Percentiles rank a stretch among this genome's conserved stretches.
Evolutionary conservation across 2,888 invertebrate species (phyloP).

Genomic region (Acleris literana): DNA sequence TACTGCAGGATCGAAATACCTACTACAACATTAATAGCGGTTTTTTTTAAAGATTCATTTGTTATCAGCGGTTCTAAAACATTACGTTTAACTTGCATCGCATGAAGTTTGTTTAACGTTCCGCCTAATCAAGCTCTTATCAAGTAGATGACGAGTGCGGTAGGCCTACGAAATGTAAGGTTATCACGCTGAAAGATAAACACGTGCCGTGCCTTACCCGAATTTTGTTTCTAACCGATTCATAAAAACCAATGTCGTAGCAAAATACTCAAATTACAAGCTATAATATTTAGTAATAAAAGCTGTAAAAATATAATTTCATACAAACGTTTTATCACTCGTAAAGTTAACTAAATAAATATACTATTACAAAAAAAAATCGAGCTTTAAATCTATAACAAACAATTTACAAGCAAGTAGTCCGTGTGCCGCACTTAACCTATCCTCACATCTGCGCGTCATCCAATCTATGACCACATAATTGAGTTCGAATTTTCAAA

Average conservation of each 20-base stretch:
- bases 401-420: constrained; percentile 15
- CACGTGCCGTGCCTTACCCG: constrained; percentile 39
- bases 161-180: constrained; percentile 56
- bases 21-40: no score
- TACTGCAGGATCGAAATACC: no score
- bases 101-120: constrained; percentile 23
- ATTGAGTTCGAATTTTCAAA: constrained; percentile 36
- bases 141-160: constrained; percentile 45
- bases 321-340: background rate
- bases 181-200: constrained; percentile 55
- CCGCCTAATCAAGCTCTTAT: constrained; percentile 52
- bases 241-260: constrained; percentile 16
- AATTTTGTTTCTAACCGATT: constrained; percentile 32
- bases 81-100: constrained; percentile 22
- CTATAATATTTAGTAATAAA: constrained; percentile 8
- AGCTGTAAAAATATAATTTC: background rate
- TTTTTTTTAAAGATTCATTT: background rate
- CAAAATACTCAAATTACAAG: background rate
- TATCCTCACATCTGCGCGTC: constrained; percentile 35
- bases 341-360: background rate
- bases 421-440: constrained; percentile 29
- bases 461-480: constrained; percentile 33
- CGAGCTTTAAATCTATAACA: constrained; percentile 7
- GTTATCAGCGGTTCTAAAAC: constrained; percentile 18
- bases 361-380: background rate